These are phyloP conservation scores for Nematolebias whitei DNA, from an alignment of 2,113 vertebrate species.

Conservation along the genomic window DNA sequence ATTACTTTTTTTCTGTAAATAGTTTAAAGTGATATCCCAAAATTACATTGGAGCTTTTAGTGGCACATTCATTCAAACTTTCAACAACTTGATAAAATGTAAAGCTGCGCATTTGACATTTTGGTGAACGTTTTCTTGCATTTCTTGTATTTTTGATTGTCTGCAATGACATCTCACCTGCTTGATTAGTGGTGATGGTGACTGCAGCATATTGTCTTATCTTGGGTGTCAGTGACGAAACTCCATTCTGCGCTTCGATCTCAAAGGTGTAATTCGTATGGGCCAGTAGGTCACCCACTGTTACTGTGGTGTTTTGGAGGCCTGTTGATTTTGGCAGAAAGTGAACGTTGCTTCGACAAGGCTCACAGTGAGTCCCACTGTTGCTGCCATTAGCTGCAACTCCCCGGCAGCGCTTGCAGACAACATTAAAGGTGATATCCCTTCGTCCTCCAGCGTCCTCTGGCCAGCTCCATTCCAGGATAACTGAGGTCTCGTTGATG, in stretches of 20 bases:
- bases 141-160: background rate
- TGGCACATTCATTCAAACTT: too few species aligned
- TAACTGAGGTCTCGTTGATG: conserved; percentile 97
- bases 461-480: conserved; percentile 98
- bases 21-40: too few species aligned
- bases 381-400: conserved; percentile 21
- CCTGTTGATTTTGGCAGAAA: conserved; percentile 90
- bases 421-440: conserved; percentile 91
- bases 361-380: conserved; percentile 81
- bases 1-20: too few species aligned
- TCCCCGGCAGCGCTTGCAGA: conserved; percentile 90
- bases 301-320: conserved; percentile 92
- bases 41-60: too few species aligned
- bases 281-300: conserved; percentile 91
- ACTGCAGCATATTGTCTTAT: conserved; percentile 91
- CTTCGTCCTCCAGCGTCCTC: conserved; percentile 91
- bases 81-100: background rate
- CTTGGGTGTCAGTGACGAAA: conserved; percentile 83
- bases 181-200: conserved; percentile 98
- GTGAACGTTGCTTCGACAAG: conserved; percentile 87
- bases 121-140: background rate
- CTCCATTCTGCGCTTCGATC: conserved; percentile 92
- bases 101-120: background rate
- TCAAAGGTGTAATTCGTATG: conserved; percentile 99
- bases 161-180: conserved; percentile 79